Base-by-base conservation (phyloP, 2,113 vertebrate species). In the Rhabdomys dilectus region DNA sequence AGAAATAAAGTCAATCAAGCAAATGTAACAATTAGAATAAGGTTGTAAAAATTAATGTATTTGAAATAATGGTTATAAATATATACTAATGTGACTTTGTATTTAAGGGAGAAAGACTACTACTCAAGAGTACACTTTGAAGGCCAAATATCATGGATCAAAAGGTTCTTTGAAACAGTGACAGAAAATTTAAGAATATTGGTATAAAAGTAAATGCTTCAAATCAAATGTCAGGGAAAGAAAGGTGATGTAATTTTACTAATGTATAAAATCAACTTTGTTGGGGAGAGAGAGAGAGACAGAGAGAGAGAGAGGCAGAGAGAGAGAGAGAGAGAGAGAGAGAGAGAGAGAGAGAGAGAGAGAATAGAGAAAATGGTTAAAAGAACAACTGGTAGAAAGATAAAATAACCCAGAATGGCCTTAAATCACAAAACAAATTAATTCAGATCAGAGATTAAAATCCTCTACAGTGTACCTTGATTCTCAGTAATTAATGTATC, bases 401-500 rank as follows among this genome's bases (percentile, higher is more conserved):
- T 86, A n/a, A 87, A 51, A 70, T 87, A 48, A 87, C 7, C 9
- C 16, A 48, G 17, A 86, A 66, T 17, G 22, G 45, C 66, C 64
- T 87, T 87, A 87, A 87, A 24, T 87, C 21, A 70, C 64, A 70
- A 70, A 26, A 22, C 85, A 87, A 87, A 87, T 51, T 70, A 87
- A 87, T 51, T 48, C 19, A 87, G 51, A 87, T 45, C 3, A 0
- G 42, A 87, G 42, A 87, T 48, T 68, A 87, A 87, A 51, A 68
- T 36, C 26, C 45, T 87, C 42, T 45, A 51, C 31, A 24, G 22
- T 87, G 31, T 48, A 87, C 34, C 62, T 51, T 34, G 24, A 31
- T 87, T 87, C 29, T 51, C 64, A 24, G 5, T 68, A 87, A 87
- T 68, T 51, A 87, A 51, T 87, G 29, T 15, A 51, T 70, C 42